Conservation (phyloP, 2,113 vertebrate species). For the Corythornis madagascariensis region DNA sequence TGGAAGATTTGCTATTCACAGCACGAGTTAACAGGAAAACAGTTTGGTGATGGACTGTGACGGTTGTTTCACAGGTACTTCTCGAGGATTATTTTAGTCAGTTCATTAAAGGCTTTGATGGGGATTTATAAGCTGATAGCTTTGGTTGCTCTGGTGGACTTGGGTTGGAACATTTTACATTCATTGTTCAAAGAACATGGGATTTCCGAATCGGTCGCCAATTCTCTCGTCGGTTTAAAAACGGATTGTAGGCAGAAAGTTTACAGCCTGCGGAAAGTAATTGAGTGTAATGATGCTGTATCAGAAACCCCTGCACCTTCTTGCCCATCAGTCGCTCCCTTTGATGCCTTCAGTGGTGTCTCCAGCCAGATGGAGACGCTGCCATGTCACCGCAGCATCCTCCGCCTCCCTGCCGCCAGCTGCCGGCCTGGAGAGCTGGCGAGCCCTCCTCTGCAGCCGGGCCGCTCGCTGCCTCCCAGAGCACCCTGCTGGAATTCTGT, state of each 20-base stretch:
- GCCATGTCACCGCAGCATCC: not conserved
- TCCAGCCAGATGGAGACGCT: accelerated
- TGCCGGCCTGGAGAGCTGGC: not conserved
- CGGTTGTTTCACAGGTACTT: not conserved
- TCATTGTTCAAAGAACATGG: not conserved
- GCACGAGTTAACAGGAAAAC: not conserved
- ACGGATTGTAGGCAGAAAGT: not conserved
- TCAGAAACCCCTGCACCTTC: not conserved
- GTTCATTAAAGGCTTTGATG: not conserved
- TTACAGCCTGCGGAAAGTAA: not conserved
- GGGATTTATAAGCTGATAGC: not conserved
- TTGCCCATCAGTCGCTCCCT: not conserved
- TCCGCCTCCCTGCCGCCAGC: not conserved
- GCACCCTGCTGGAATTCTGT: not conserved
- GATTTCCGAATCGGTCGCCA: not conserved
- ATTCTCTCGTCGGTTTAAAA: not conserved
- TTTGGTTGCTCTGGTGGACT: not conserved
- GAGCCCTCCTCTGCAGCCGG: not conserved
- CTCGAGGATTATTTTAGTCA: not conserved
- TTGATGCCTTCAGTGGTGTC: not conserved
- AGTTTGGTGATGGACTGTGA: not conserved
- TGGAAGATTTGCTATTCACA: not conserved
- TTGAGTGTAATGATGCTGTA: not conserved
- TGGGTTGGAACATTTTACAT: not conserved
- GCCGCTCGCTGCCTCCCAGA: not conserved